phyloP scores from a whole-genome alignment of 2,888 invertebrate genomes.

The Eucera pruinosa region DNA sequence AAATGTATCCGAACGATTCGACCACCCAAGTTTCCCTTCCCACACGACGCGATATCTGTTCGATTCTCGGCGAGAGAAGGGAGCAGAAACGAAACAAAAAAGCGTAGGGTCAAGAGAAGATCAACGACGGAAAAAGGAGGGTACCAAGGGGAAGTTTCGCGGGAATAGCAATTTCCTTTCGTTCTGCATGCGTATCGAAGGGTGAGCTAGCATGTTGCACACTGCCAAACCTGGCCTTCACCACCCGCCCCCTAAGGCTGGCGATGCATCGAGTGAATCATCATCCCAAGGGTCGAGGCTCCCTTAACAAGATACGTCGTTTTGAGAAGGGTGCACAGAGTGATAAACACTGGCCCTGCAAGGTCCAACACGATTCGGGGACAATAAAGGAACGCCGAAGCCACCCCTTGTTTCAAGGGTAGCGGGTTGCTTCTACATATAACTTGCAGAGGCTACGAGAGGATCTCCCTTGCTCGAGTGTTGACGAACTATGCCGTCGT shows the following conservation, averaged over 20 bases:
- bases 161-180: constrained; percentile 38
- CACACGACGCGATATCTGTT: constrained; percentile 11
- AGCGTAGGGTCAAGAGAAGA: constrained; percentile 22
- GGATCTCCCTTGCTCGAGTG: constrained; percentile 12
- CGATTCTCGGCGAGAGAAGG: neutral
- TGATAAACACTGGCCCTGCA: constrained; percentile 60
- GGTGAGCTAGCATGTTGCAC: constrained; percentile 12
- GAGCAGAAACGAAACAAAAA: constrained; percentile 3
- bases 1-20: neutral
- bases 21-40: neutral
- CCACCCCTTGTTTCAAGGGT: constrained; percentile 36
- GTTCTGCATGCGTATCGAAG: constrained; percentile 50
- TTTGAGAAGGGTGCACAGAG: constrained; percentile 55
- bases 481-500: constrained; percentile 40
- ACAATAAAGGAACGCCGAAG: constrained; percentile 50
- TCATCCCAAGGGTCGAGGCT: constrained; percentile 46
- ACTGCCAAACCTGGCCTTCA: constrained; percentile 12
- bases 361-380: constrained; percentile 53
- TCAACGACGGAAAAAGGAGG: neutral
- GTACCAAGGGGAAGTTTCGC: constrained; percentile 14
- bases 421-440: constrained; percentile 32
- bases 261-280: constrained; percentile 62
- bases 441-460: constrained; percentile 38
- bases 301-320: constrained; percentile 66
- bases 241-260: constrained; percentile 25